These are phyloP conservation scores for Lemur catta DNA, from an alignment of 2,797 vertebrate genomes.

Conservation along the genomic window DNA sequence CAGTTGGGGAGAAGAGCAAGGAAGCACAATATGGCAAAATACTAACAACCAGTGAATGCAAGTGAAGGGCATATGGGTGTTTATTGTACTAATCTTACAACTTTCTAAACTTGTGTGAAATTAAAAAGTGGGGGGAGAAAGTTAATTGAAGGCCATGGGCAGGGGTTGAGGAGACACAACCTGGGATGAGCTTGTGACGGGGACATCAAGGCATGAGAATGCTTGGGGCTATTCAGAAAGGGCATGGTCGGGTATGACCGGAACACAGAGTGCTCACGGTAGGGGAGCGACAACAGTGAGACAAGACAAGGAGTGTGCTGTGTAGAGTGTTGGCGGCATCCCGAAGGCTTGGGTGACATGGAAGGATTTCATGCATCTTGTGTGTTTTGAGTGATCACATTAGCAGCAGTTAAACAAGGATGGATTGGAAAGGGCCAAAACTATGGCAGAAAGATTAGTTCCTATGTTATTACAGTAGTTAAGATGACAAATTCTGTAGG, in stretches of 20 bases:
- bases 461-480: not conserved
- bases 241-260: not conserved
- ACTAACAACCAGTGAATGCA: not conserved
- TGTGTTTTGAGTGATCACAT: not conserved
- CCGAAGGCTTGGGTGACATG: not conserved
- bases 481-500: not conserved
- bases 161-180: not conserved
- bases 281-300: not conserved
- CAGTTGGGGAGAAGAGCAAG: not conserved
- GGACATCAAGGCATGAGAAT: not conserved
- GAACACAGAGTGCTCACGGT: fast-evolving
- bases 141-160: not conserved
- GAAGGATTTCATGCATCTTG: not conserved
- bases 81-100: not conserved
- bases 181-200: not conserved
- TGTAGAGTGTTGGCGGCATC: not conserved
- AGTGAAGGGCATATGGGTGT: not conserved
- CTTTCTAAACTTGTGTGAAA: not conserved
- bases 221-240: not conserved
- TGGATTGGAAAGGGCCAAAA: not conserved
- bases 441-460: not conserved
- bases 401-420: not conserved
- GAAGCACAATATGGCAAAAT: not conserved
- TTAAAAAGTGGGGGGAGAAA: not conserved
- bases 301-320: not conserved